These are phyloP conservation scores for Eucidaris tribuloides DNA, from an alignment of 35 echinoderm and acorn worm species.

Conservation along the genomic window DNA sequence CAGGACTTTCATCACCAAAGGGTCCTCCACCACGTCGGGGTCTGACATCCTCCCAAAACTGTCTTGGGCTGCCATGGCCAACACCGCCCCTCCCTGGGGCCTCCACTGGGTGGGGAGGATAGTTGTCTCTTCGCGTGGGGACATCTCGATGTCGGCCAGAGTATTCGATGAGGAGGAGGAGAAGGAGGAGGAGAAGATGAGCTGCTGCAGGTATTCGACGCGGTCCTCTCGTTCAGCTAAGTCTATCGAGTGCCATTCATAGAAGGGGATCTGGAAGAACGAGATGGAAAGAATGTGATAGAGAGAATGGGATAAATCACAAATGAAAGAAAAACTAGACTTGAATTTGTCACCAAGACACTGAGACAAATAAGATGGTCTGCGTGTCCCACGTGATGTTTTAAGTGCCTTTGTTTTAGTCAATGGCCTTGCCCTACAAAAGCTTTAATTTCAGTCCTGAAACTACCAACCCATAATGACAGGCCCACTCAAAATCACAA, in stretches of 20 bases:
- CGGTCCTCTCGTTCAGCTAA: slow-evolving; percentile 54
- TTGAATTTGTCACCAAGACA: too few species aligned
- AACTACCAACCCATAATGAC: too few species aligned
- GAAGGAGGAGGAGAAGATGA: slow-evolving; percentile 37
- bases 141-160: neutral
- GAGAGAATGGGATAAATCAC: too few species aligned
- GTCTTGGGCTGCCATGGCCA: slow-evolving; percentile 2
- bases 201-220: slow-evolving; percentile 52
- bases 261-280: slow-evolving; percentile 76
- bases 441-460: too few species aligned
- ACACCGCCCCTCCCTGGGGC: neutral
- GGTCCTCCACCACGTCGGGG: slow-evolving; percentile 49
- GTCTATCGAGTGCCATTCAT: slow-evolving; percentile 65
- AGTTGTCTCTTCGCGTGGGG: neutral
- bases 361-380: too few species aligned
- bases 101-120: neutral
- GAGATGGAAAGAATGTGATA: too few species aligned
- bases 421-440: too few species aligned
- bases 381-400: too few species aligned
- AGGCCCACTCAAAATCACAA: too few species aligned
- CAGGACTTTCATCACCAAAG: slow-evolving; percentile 42
- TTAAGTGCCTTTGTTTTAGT: too few species aligned
- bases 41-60: slow-evolving; percentile 4
- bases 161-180: neutral
- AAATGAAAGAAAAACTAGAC: too few species aligned